These are phyloP conservation scores for Oncorhynchus kisutch DNA, from an alignment of 2,113 vertebrate genomes.

Conservation along the genomic window DNA sequence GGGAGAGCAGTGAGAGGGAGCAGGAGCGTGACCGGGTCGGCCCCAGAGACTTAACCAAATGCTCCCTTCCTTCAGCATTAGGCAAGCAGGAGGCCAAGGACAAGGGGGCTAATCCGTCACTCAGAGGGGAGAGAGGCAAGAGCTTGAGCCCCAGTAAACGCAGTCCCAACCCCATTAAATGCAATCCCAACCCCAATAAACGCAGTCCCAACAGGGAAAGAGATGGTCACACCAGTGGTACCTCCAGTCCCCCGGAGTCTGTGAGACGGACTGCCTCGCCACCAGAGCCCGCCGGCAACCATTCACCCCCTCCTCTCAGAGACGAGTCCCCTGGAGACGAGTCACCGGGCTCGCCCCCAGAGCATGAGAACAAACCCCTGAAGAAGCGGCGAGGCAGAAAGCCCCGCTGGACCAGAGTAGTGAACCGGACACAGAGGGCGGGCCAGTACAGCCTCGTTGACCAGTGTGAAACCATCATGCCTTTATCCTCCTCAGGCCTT, in stretches of 20 bases:
- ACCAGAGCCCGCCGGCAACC: conserved; percentile 53
- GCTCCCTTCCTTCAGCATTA: conserved; percentile 43
- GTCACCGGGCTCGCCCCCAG: conserved; percentile 65
- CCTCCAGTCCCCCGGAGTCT: conserved; percentile 54
- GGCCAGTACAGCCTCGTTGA: conserved; percentile 50
- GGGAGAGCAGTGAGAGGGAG: background rate
- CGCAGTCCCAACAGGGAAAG: conserved; percentile 51
- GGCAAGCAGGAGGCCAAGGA: conserved; percentile 69
- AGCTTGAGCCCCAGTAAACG: conserved; percentile 71
- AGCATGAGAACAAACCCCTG: conserved; percentile 86
- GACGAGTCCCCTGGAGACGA: conserved; percentile 62
- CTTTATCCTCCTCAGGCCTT: conserved; percentile 52
- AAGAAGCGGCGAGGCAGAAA: conserved; percentile 93
- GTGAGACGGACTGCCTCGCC: conserved; percentile 61
- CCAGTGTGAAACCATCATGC: conserved; percentile 60
- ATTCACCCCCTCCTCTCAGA: conserved; percentile 59
- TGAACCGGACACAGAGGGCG: conserved; percentile 67
- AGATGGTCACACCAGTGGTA: conserved; percentile 37
- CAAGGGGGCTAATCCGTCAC: conserved; percentile 54
- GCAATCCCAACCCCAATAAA: conserved; percentile 42
- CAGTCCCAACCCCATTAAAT: conserved; percentile 56
- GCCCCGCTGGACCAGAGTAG: conserved; percentile 86
- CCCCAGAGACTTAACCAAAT: conserved; percentile 70
- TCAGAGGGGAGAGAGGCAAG: conserved; percentile 62
- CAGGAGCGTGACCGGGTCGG: conserved; percentile 45